Evolutionary conservation across 2,113 vertebrate species (phyloP), one percentile per base, ranked within the genome.

Genomic region (Odontophorus gujanensis): DNA sequence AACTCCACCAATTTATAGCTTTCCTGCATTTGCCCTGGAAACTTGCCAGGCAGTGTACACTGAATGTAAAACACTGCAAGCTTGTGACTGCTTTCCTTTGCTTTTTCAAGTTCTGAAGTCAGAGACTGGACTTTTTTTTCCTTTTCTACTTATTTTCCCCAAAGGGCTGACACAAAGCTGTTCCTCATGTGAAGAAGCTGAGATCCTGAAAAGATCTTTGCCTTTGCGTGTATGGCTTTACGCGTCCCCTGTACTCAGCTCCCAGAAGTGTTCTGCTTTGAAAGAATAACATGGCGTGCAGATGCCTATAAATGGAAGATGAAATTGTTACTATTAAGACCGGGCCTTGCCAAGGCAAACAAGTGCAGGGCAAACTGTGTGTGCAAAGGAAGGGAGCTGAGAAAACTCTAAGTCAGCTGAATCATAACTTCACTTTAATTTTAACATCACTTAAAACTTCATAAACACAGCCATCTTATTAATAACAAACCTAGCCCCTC

Each of bases 241-340:
- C 76, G 72, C 78, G 53, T 94, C 51, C 45, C 85, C 63, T 30
- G 92, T 78, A 66, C 89, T 93, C 34, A 18, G 84, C 86, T 48
- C 78, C 43, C 72, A 95, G 89, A 80, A 92, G 93, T 25, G 62
- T 61, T 86, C 93, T 90, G 89, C 95, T 96, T 80, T 96, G 90
- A 95, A 95, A 96, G 95, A 97, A 95, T 83, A 96, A 93, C 95
- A 90, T 90, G 92, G 96, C 13, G 3, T 93, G 94, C 93, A 96
- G 95, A 96, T 97, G 96, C 85, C 97, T 97, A 97, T 98, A 98
- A 98, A 98, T 97, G 97, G 97, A 97, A 96, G 90, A 96, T 96
- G 94, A 97, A 97, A 96, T 95, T 85, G 96, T 96, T 97, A 92
- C 95, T 88, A 91, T 88, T 75, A 92, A 79, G 81, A 20, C 67